Evolutionary conservation across 2,888 invertebrate species (phyloP), one percentile per base, ranked within the genome.

Genomic region (Chloroclysta siterata): DNA sequence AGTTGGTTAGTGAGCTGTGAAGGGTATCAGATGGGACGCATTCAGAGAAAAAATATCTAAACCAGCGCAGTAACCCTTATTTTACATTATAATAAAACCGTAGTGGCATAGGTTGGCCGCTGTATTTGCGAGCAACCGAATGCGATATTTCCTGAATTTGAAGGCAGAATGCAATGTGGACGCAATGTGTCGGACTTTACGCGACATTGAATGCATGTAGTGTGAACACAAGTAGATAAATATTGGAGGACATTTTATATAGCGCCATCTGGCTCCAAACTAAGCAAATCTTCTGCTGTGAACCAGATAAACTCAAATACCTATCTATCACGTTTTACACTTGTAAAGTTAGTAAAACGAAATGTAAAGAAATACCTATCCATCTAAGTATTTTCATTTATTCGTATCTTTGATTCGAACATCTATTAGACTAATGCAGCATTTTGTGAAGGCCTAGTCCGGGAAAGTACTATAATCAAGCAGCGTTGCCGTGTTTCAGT

Each of bases 181-280:
- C n/a, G 50, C 56, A 39, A 56, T 22, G 53, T 55, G 51, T 51
- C 50, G 33, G 48, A 47, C 50, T 54, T 33, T 14, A 17, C 36
- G 41, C 39, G 39, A 60, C 42, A 53, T 53, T 53, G 41, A 44
- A 60, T 53, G 55, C 50, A 51, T 33, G 56, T 56, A 48, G 56
- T 14, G 39, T 56, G 36, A 22, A n/a, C 22, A 48, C 0, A 39
- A 39, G 5, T 41, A n/a, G n/a, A 41, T n/a, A 5, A 41, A 41
- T 41, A n/a, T 41, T 41, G 13, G n/a, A 2, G 41, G n/a, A 41
- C 7, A 41, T 41, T 41, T n/a, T 3, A 41, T 5, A 41, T 5
- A 41, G 13, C n/a, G n/a, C 41, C n/a, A 13, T 41, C 4, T 41
- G n/a, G 41, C n/a, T 7, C 41, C n/a, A n/a, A 41, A 41, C 41